phyloP scores from a whole-genome alignment of 2,113 vertebrate species.

The Seriola aureovittata region DNA sequence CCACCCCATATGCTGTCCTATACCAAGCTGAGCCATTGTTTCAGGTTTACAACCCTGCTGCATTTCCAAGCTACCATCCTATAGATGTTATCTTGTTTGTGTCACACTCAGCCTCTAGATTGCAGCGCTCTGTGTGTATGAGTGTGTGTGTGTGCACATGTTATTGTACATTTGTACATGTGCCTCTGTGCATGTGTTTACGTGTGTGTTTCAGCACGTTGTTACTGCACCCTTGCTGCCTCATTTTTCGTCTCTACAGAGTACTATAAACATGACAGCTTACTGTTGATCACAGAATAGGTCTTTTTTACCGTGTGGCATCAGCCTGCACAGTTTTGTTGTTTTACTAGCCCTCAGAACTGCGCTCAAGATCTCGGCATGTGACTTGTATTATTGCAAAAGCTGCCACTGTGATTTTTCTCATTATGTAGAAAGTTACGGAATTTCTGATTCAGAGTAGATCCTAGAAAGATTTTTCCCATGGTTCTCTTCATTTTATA shows the following conservation, averaged over 20 bases:
- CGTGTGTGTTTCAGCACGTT: not conserved
- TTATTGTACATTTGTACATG: constrained; percentile 20
- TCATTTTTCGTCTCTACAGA: constrained; percentile 18
- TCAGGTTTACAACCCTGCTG: constrained; percentile 55
- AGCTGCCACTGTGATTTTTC: not conserved
- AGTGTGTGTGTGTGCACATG: constrained; percentile 14
- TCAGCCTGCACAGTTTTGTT: not conserved
- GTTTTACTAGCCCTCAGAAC: not conserved
- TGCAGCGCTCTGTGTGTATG: constrained; percentile 32
- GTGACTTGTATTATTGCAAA: not conserved
- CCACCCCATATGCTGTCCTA: constrained; percentile 9
- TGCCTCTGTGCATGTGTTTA: constrained; percentile 13
- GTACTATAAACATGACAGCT: constrained; percentile 42
- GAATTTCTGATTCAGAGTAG: not conserved
- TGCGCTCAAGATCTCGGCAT: not conserved
- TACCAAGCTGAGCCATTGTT: constrained; percentile 57
- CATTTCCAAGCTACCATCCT: constrained; percentile 47
- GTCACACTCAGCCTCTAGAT: constrained; percentile 64
- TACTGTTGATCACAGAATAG: constrained; percentile 15
- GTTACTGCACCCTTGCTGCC: constrained; percentile 19
- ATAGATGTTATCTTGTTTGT: constrained; percentile 70
- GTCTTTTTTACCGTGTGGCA: not conserved
- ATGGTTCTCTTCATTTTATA: not conserved
- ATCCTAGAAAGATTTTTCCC: not conserved
- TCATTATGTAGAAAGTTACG: not conserved